A percentile compares a stretch with the other conserved stretches of the same genome.
These are phyloP conservation scores for Zygogramma bicolorata DNA, from an alignment of 2,888 invertebrate species.

Conservation along the genomic window DNA sequence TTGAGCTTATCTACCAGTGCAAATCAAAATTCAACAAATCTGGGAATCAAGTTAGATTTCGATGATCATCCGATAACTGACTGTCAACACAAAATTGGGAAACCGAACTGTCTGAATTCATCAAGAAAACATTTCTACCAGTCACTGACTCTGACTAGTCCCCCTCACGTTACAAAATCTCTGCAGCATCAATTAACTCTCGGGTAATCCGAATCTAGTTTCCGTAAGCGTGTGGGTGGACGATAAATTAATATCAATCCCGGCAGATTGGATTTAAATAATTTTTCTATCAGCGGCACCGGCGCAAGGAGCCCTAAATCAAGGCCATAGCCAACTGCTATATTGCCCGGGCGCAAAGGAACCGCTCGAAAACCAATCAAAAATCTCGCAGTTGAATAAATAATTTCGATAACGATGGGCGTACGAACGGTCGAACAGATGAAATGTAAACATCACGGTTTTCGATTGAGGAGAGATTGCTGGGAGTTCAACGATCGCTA, in stretches of 20 bases:
- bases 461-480: constrained; percentile 5
- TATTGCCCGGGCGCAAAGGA: background rate
- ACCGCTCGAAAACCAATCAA: constrained; percentile 12
- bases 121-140: background rate
- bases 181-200: constrained; percentile 5
- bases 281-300: constrained; percentile 18
- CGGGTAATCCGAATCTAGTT: constrained; percentile 11
- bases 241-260: constrained; percentile 17
- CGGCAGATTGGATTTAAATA: constrained; percentile 16
- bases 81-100: background rate
- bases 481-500: background rate
- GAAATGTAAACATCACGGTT: constrained; percentile 7
- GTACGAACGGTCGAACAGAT: background rate
- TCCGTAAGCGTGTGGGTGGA: constrained; percentile 12
- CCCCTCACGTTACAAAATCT: background rate
- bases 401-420: constrained; percentile 9
- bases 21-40: too few species aligned
- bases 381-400: constrained; percentile 9
- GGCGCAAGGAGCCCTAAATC: background rate
- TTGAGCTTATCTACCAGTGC: too few species aligned
- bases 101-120: background rate
- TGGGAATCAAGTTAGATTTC: too few species aligned
- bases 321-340: background rate
- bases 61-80: too few species aligned
- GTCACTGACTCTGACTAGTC: background rate